Percentiles rank a stretch among this genome's conserved stretches.
phyloP scores from a whole-genome alignment of 2,113 vertebrate genomes.

The Apeltes quadracus region DNA sequence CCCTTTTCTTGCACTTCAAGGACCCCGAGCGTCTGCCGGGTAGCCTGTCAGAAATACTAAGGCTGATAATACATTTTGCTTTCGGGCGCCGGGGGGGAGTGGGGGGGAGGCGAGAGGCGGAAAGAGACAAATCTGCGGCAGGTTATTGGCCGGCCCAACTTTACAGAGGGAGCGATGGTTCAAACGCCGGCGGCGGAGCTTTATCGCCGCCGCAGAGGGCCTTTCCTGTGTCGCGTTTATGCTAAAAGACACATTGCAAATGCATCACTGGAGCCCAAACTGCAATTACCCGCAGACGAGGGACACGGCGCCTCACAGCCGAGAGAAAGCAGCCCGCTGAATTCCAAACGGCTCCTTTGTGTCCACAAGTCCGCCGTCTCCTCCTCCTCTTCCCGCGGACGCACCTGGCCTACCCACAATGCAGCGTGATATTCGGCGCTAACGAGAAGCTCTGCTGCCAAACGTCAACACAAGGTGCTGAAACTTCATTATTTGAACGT shows the following conservation, averaged over 20 bases:
- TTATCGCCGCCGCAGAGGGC: slow-evolving; percentile 14
- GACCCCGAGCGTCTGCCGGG: slow-evolving; percentile 71
- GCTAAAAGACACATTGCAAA: slow-evolving; percentile 8
- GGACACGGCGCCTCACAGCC: not conserved
- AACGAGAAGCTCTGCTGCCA: not conserved
- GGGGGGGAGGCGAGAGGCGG: slow-evolving; percentile 35
- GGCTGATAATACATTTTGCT: slow-evolving; percentile 74
- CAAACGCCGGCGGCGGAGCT: slow-evolving; percentile 18
- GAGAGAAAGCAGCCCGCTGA: not conserved
- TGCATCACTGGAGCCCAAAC: no score
- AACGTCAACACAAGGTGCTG: not conserved
- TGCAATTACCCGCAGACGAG: no score
- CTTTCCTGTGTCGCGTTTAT: not conserved
- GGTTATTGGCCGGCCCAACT: slow-evolving; percentile 27
- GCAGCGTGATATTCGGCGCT: no score
- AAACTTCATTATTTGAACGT: not conserved
- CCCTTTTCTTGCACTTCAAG: slow-evolving; percentile 72
- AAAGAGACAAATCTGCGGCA: slow-evolving; percentile 36
- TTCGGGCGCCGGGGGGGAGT: no score
- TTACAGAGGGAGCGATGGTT: slow-evolving; percentile 47
- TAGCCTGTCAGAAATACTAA: slow-evolving; percentile 75
- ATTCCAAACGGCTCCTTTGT: no score
- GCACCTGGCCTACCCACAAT: not conserved
- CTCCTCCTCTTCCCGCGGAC: not conserved
- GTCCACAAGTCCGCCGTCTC: not conserved